These are phyloP conservation scores for Notarius quadriscutis DNA, from an alignment of 2,113 vertebrate species.

Conservation along the genomic window DNA sequence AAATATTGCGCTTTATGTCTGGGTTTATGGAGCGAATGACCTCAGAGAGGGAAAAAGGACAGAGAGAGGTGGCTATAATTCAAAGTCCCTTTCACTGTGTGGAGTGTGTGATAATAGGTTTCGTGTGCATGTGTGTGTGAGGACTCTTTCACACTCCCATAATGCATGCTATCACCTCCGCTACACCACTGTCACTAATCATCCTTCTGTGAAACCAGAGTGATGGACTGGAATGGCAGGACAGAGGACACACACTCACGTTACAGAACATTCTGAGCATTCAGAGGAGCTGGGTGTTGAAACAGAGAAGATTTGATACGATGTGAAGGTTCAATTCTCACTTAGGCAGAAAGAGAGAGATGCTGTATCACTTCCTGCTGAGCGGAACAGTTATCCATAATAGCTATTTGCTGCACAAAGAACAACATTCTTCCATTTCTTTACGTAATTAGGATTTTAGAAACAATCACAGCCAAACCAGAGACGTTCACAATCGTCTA, in stretches of 20 bases:
- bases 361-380: not conserved
- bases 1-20: slow-evolving; percentile 10
- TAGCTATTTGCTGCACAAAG: not conserved
- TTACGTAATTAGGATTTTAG: not conserved
- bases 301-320: not conserved
- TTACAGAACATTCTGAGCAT: not conserved
- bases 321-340: not conserved
- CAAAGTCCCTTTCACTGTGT: slow-evolving; percentile 9
- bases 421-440: not conserved
- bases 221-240: slow-evolving; percentile 45
- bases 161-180: slow-evolving; percentile 32
- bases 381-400: not conserved
- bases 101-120: slow-evolving; percentile 38
- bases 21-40: not conserved
- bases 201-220: slow-evolving; percentile 46
- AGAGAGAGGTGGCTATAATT: slow-evolving; percentile 26
- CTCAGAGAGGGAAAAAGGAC: slow-evolving; percentile 6
- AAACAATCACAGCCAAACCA: not conserved
- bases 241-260: not conserved
- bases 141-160: slow-evolving; percentile 43
- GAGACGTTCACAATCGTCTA: not conserved
- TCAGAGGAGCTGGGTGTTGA: not conserved
- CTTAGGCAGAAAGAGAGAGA: not conserved
- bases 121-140: slow-evolving; percentile 35
- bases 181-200: slow-evolving; percentile 4